These are phyloP conservation scores for Nomada ruficornis DNA, from an alignment of 2,888 invertebrate species.

Conservation along the genomic window DNA sequence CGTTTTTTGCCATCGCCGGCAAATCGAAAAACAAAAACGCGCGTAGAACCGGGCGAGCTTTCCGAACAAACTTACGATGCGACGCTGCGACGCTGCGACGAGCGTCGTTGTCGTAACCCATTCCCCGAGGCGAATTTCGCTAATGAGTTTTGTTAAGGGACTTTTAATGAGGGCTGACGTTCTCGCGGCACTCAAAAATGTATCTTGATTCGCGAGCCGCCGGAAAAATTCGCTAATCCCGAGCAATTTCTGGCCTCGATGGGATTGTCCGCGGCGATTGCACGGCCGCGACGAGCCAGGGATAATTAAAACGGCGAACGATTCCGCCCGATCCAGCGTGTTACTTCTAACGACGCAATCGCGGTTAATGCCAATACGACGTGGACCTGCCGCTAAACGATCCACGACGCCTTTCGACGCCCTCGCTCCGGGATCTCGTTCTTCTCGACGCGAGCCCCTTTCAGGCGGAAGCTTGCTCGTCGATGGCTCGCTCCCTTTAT, in stretches of 20 bases:
- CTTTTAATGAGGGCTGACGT: slow-evolving; percentile 61
- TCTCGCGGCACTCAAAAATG: slow-evolving; percentile 55
- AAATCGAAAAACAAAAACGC: slow-evolving; percentile 40
- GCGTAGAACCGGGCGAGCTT: slow-evolving; percentile 27
- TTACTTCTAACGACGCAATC: slow-evolving; percentile 49
- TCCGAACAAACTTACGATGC: slow-evolving; percentile 56
- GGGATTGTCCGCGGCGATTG: slow-evolving; percentile 30
- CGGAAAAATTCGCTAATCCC: slow-evolving; percentile 60
- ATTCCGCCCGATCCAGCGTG: slow-evolving; percentile 4
- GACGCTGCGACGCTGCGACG: slow-evolving; percentile 28
- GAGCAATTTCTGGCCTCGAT: slow-evolving; percentile 39
- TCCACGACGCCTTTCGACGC: not conserved
- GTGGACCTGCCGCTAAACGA: slow-evolving; percentile 30
- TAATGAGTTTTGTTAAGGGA: slow-evolving; percentile 66
- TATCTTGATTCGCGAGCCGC: slow-evolving; percentile 54
- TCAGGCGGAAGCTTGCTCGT: not conserved
- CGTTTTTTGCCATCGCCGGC: slow-evolving; percentile 41
- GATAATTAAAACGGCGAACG: slow-evolving; percentile 56
- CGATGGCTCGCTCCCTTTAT: slow-evolving; percentile 25
- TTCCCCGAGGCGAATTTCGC: slow-evolving; percentile 60
- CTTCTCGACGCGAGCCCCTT: not conserved
- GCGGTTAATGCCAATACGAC: slow-evolving; percentile 42
- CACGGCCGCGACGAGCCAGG: slow-evolving; percentile 4
- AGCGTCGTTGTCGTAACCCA: slow-evolving; percentile 56
- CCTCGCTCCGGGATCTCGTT: not conserved